phyloP scores from a whole-genome alignment of 1,140 invertebrate species.

The Pentalonia nigronervosa region DNA sequence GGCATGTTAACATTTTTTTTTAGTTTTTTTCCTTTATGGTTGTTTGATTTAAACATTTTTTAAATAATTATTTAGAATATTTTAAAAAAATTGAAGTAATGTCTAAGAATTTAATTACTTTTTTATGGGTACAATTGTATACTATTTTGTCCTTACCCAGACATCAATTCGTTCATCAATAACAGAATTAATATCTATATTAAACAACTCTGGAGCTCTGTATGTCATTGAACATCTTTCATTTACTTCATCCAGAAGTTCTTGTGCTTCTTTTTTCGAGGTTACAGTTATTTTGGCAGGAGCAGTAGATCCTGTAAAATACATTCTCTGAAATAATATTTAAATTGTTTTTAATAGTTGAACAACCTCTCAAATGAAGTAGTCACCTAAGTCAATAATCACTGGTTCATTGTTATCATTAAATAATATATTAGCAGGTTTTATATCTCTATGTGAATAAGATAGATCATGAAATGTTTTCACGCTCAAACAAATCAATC shows the following conservation, averaged over 20 bases:
- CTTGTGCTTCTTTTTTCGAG: conserved; percentile 75
- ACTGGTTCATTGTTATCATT: conserved; percentile 76
- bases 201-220: conserved; percentile 86
- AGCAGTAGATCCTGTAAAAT: conserved; percentile 74
- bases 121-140: not conserved
- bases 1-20: no score
- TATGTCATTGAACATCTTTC: conserved; percentile 89
- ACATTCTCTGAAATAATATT: conserved; percentile 1
- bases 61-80: conserved; percentile 3
- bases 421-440: conserved; percentile 84
- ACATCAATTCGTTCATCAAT: conserved; percentile 88
- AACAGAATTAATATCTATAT: conserved; percentile 80
- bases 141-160: conserved; percentile 73
- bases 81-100: not conserved
- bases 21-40: no score
- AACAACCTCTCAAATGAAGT: conserved; percentile 38
- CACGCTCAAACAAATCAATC: conserved; percentile 78
- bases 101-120: not conserved
- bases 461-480: conserved; percentile 79
- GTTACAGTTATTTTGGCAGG: conserved; percentile 79
- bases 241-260: conserved; percentile 81
- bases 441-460: conserved; percentile 83
- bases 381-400: conserved; percentile 81
- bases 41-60: no score
- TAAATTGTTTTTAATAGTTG: conserved; percentile 23